These are phyloP conservation scores for Hydropotes inermis DNA, from an alignment of 2,113 vertebrate genomes.

Conservation along the genomic window DNA sequence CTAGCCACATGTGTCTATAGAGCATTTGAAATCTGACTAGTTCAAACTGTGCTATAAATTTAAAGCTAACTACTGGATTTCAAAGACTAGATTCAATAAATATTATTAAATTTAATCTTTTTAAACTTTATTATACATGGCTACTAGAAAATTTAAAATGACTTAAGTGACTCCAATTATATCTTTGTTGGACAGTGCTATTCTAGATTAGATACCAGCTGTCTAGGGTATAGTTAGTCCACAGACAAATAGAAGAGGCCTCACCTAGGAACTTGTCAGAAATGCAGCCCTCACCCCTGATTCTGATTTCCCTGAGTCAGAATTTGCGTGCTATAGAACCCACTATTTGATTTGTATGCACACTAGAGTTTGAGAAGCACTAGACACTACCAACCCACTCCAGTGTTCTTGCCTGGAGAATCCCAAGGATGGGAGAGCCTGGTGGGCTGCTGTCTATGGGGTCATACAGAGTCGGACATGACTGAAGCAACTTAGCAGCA, in stretches of 20 bases:
- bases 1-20: not conserved
- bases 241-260: not conserved
- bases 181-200: not conserved
- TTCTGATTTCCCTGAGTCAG: not conserved
- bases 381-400: not conserved
- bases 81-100: not conserved
- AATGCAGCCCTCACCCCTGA: not conserved
- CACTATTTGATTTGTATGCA: not conserved
- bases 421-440: no score
- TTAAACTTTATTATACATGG: not conserved
- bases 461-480: no score
- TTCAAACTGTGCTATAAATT: not conserved
- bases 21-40: not conserved
- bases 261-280: not conserved
- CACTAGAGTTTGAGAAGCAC: not conserved
- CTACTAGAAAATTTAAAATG: not conserved
- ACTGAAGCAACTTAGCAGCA: no score
- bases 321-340: not conserved
- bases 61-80: not conserved
- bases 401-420: no score
- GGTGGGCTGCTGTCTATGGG: no score
- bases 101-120: not conserved
- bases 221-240: not conserved
- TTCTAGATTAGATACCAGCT: not conserved
- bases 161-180: not conserved